Base-by-base conservation (phyloP, 2,888 invertebrate genomes). In the Dermolepida albohirtum region DNA sequence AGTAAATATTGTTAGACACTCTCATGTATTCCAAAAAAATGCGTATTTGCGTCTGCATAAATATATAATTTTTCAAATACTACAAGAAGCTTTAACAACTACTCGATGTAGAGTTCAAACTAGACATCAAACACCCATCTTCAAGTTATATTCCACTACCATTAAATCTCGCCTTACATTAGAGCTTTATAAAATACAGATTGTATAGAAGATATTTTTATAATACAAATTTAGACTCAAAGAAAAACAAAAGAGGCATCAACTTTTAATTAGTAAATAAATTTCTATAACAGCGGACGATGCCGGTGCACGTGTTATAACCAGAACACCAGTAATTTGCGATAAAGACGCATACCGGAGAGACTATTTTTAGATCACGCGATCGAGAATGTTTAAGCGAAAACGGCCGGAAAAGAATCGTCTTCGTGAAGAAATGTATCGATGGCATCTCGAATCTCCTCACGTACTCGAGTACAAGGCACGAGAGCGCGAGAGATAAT, bases 311-410 rank as follows among this genome's bases (percentile, higher is more conserved):
- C 47, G 59, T 62, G 47, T 43, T 34, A 34, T 22, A 12, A 47
- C 47, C 57, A 57, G 44, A 44, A 44, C 57, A 43, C 57, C 57
- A 57, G 34, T 44, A 57, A 62, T 62, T 47, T 47, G 47, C 59
- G 59, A 62, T 62, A 62, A 62, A 62, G 47, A 47, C 14, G 14
- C 59, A 16, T 47, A 14, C 47, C 47, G 34, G 5, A 14, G 11
- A 6, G 34, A 1, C 16, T 62, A 62, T 62, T 62, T 62, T 62
- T 62, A 62, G 59, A 62, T 39, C 16, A 16, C 59, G 47, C 47
- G 47, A 62, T 62, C 34, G 47, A 27, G 47, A 47, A 62, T 62
- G 47, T 47, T 34, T 29, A 34, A 62, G 59, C 59, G 59, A 62
- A 62, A 47, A 62, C 47, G 47, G 44, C 59, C 59, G 44, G 59